Percentiles rank a stretch among this genome's conserved stretches.
phyloP scores from a whole-genome alignment of 2,797 vertebrate genomes.

The Sibirionetta formosa region DNA sequence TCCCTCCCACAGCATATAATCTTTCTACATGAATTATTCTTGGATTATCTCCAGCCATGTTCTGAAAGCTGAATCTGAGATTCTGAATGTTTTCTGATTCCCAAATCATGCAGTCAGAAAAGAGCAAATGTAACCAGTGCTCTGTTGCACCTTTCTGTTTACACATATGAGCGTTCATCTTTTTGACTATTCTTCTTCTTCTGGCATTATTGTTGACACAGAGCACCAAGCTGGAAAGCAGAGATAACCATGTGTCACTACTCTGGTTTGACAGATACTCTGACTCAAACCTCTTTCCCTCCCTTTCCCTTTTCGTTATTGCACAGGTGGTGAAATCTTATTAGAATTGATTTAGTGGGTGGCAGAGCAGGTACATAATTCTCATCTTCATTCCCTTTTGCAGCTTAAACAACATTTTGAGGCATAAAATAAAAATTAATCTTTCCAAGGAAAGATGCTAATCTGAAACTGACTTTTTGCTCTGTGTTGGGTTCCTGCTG shows the following conservation, averaged over 20 bases:
- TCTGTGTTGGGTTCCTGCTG: slow-evolving; percentile 18
- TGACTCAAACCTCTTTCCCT: not conserved
- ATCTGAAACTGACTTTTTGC: slow-evolving; percentile 39
- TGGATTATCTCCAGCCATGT: not conserved
- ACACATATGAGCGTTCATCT: not conserved
- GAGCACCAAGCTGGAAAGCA: slow-evolving; percentile 30
- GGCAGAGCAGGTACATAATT: not conserved
- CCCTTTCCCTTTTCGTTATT: slow-evolving; percentile 5
- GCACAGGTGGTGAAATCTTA: not conserved
- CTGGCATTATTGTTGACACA: not conserved
- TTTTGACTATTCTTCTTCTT: not conserved
- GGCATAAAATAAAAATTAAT: slow-evolving; percentile 61
- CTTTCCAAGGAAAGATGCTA: slow-evolving; percentile 60
- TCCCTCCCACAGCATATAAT: not conserved
- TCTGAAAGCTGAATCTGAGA: not conserved
- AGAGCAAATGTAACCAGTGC: not conserved
- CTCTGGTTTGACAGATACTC: not conserved
- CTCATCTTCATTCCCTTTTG: slow-evolving; percentile 23
- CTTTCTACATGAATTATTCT: not conserved
- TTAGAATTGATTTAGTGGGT: slow-evolving; percentile 23
- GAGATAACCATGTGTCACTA: not conserved
- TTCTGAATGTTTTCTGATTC: not conserved
- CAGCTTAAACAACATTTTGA: slow-evolving; percentile 48
- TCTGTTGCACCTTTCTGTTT: not conserved
- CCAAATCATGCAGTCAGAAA: not conserved